These are phyloP conservation scores for Podarcis siculus DNA, from an alignment of 2,797 vertebrate species.

Conservation along the genomic window DNA sequence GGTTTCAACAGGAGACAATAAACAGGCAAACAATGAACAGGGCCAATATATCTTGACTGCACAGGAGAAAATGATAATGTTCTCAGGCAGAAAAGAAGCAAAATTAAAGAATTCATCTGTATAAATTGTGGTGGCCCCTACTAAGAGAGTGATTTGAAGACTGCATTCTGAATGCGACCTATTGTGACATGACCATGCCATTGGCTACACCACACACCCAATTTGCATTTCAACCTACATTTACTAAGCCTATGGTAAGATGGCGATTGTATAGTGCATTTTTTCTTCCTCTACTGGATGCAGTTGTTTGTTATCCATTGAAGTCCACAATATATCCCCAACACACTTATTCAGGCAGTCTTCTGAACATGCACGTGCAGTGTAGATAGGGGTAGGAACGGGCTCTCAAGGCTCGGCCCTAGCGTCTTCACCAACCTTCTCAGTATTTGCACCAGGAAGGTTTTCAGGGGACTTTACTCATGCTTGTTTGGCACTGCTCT, in stretches of 20 bases:
- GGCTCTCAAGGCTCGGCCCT: no score
- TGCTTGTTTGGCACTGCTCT: no score
- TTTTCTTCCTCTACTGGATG: background rate
- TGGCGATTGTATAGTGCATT: background rate
- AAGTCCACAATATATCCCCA: background rate
- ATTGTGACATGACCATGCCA: background rate
- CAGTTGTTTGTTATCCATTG: background rate
- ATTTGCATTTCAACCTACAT: background rate
- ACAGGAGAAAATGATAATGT: conserved; percentile 8
- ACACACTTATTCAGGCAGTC: background rate
- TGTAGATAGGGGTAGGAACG: no score
- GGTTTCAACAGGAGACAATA: background rate
- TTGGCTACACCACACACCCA: background rate
- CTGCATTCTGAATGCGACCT: background rate
- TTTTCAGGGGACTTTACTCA: no score
- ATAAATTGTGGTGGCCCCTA: background rate
- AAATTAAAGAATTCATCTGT: background rate
- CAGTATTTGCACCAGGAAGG: no score
- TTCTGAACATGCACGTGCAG: no score
- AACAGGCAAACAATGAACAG: background rate
- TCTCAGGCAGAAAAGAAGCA: background rate
- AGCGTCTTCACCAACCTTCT: no score
- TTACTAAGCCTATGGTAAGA: background rate
- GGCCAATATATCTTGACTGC: background rate
- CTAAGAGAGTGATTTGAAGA: background rate